Base-by-base conservation (phyloP, 2,113 vertebrate species). In the Phoenicopterus ruber region DNA sequence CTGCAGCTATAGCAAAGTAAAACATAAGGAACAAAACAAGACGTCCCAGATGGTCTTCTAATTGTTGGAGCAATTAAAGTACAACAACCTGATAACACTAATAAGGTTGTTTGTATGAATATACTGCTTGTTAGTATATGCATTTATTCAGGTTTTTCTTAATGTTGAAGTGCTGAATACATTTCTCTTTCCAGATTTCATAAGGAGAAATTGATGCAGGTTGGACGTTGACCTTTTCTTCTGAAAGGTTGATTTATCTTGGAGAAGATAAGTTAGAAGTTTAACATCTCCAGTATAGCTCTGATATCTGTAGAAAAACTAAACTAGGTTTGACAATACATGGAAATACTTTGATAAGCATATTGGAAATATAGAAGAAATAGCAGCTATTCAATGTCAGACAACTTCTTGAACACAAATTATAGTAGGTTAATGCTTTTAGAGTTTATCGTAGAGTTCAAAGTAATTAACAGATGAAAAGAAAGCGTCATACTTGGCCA, bases 21-120 rank as follows among this genome's bases (percentile, higher is more conserved):
- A 91, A 29, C 34, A 2, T 52, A 13, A 72, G 59, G 91, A 86
- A 31, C 57, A 79, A 84, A 84, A 74, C 79, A 87, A 78, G 36
- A 24, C 3, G 70, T 83, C 97, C 94, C 96, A 55, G 90, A 47
- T 96, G 96, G 62, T 78, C 61, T 21, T 92, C 36, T 93, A 87
- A 90, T 86, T 61, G 83, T 82, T 69, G 58, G 82, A 89, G 94
- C 88, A 96, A 81, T 97, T 97, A 91, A 81, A 82, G 50, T 83
- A 38, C 46, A 55, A 34, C 72, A 86, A 24, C 66, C 71, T 81
- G 50, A 44, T 63, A 89, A 73, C 42, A 19, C 31, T 82, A 91
- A 88, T 44, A 88, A 90, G 22, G 17, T 59, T 86, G 76, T 81
- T 82, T 69, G 5, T 86, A 34, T 74, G 34, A 97, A 88, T 67